Evolutionary conservation across 92 coral and sea anemone species (phyloP), one percentile per base, ranked within the genome.

Genomic region (Zoanthus sociatus): DNA sequence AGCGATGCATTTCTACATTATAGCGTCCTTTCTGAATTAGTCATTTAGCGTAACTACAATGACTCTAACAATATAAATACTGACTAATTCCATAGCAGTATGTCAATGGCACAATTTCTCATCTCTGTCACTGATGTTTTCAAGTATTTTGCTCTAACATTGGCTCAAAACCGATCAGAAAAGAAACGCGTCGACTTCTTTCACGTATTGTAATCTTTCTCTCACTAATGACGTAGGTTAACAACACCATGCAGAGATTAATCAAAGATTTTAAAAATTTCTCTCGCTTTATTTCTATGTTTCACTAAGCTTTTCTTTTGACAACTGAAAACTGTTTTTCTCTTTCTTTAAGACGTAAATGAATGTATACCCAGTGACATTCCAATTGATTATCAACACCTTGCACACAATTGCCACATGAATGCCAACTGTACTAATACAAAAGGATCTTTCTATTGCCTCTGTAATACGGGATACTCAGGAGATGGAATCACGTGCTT

Each of bases 371-470:
- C 79, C 50, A 33, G 10, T 54, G 61, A 72, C 8, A 89, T 66
- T 21, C 7, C 37, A 9, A 76, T 9, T 30, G 60, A 44, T 10
- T 78, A n/a, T 37, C 44, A 42, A 84, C 79, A 53, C 53, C 69
- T 46, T 55, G 66, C 81, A 2, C 90, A 92, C 63, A 92, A 90
- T 92, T 92, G 93, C 30, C 89, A 83, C 55, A 54, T 44, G 12
- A 79, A 90, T 30, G 89, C 95, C 73, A 84, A 88, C 89, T 92
- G 95, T 71, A 90, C 90, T 37, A 92, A 92, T 92, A 87, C 93
- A 76, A 76, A 77, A 70, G 95, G 95, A 13, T 90, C 93, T 60
- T 92, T 90, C 82, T 77, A 64, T 54, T 92, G 95, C 33, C 78
- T 89, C 69, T 92, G 95, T 87, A 78, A 90, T 73, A 73, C 42